phyloP scores from a whole-genome alignment of 1,140 invertebrate genomes.

The Ceratina japonica region DNA sequence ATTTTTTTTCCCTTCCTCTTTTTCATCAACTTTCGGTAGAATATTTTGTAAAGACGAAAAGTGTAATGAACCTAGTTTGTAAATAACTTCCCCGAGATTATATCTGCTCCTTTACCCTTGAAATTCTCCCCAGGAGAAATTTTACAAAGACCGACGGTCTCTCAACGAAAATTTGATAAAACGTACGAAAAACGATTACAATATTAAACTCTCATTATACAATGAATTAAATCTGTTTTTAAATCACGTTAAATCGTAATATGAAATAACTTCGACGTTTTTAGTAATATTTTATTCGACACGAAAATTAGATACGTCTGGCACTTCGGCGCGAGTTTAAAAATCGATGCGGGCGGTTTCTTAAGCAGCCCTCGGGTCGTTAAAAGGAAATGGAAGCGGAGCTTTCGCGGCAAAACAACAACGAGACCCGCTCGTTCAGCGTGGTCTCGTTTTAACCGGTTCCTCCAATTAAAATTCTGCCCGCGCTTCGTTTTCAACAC shows the following conservation, averaged over 20 bases:
- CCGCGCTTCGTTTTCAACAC: background rate
- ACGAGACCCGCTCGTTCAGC: conserved; percentile 12
- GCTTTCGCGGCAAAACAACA: conserved; percentile 23
- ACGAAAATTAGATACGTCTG: too few relatives aligned
- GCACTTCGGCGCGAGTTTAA: background rate
- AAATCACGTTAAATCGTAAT: too few relatives aligned
- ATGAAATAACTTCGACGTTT: too few relatives aligned
- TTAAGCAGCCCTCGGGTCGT: conserved; percentile 27
- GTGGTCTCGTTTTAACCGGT: conserved; percentile 13
- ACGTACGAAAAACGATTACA: too few relatives aligned
- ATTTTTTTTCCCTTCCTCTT: background rate
- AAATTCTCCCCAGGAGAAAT: background rate
- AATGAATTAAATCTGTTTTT: too few relatives aligned
- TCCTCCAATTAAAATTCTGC: conserved; percentile 38
- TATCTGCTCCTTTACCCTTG: background rate
- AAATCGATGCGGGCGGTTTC: conserved; percentile 4
- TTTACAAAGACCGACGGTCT: background rate
- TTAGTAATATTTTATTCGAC: too few relatives aligned
- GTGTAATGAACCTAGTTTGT: background rate
- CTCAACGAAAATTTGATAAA: background rate
- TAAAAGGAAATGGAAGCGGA: conserved; percentile 29
- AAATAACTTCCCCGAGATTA: too few relatives aligned
- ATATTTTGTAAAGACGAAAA: background rate
- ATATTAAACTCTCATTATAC: too few relatives aligned
- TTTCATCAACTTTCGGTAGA: too few relatives aligned